A percentile compares a stretch with the other conserved stretches of the same genome.
These are phyloP conservation scores for Boloria euphrosyne DNA, from an alignment of 2,888 invertebrate species.

Conservation along the genomic window DNA sequence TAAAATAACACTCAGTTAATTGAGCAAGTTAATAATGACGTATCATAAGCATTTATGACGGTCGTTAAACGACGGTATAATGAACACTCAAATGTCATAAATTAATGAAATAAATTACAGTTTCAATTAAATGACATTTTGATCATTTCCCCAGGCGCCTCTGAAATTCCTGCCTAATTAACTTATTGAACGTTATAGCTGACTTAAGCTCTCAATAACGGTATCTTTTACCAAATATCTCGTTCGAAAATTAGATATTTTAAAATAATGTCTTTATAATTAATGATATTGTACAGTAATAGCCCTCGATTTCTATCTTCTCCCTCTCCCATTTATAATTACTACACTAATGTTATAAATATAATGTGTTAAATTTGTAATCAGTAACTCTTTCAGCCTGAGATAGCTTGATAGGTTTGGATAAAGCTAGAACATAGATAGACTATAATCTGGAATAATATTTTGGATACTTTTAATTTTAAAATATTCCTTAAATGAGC, in stretches of 20 bases:
- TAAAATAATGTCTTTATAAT: constrained; percentile 2
- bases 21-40: too few species aligned
- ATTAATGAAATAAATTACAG: constrained; percentile 20
- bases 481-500: too few species aligned
- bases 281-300: background rate
- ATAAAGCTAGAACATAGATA: too few species aligned
- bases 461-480: too few species aligned
- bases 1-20: too few species aligned
- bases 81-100: constrained; percentile 11
- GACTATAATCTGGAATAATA: too few species aligned
- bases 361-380: too few species aligned
- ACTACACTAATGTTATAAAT: too few species aligned
- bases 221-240: background rate
- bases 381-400: too few species aligned
- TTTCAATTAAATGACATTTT: constrained; percentile 20
- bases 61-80: background rate
- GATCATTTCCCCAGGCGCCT: constrained; percentile 17
- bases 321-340: too few species aligned
- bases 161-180: constrained; percentile 12
- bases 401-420: too few species aligned
- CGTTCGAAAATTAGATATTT: background rate
- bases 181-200: constrained; percentile 15
- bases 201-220: constrained; percentile 6
- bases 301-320: too few species aligned
- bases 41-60: background rate